A percentile compares a stretch with the other conserved stretches of the same genome.
These are phyloP conservation scores for Brachionus rubens DNA, from an alignment of 1,140 invertebrate species.

Conservation along the genomic window DNA sequence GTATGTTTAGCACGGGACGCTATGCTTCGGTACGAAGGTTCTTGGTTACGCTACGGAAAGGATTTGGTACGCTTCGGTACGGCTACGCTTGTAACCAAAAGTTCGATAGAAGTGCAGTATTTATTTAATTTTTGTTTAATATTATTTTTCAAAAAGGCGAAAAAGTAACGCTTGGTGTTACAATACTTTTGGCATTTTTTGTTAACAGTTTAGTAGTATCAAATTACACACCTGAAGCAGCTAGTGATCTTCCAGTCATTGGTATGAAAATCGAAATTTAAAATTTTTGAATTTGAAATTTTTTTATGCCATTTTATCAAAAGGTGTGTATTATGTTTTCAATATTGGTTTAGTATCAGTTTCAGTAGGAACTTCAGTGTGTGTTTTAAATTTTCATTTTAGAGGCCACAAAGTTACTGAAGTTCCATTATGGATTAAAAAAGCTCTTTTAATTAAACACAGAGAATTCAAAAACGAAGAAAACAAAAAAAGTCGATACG, in stretches of 20 bases:
- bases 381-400: conserved; percentile 45
- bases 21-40: no score
- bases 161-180: conserved; percentile 42
- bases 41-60: no score
- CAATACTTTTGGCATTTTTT: conserved; percentile 42
- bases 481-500: neutral
- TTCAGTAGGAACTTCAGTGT: conserved; percentile 30
- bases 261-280: conserved; percentile 1
- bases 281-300: neutral
- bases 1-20: no score
- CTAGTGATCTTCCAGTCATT: conserved; percentile 38
- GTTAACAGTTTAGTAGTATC: conserved; percentile 46
- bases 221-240: conserved; percentile 35
- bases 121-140: no score
- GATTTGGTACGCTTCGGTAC: no score
- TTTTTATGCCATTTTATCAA: neutral
- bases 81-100: no score
- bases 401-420: conserved; percentile 12
- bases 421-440: conserved; percentile 33
- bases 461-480: neutral
- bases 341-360: conserved; percentile 41
- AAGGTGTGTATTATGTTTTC: conserved; percentile 45
- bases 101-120: no score
- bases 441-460: neutral
- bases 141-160: conserved; percentile 9